phyloP scores from a whole-genome alignment of 2,888 invertebrate genomes.

The Drosophila mimica region DNA sequence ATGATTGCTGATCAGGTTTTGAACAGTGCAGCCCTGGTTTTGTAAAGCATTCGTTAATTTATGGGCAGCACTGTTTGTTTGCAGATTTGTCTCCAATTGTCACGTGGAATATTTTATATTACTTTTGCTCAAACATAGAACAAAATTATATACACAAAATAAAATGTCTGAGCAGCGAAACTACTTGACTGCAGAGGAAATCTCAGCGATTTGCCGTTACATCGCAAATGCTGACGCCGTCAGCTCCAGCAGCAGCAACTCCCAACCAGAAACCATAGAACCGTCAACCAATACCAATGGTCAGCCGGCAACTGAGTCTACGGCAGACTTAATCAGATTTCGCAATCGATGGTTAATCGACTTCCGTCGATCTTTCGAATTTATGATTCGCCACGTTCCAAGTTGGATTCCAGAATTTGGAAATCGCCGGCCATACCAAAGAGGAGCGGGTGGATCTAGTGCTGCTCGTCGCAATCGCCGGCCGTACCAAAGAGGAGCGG shows the following conservation, averaged over 20 bases:
- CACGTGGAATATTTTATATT: not conserved
- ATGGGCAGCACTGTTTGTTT: conserved; percentile 9
- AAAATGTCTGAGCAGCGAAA: conserved; percentile 25
- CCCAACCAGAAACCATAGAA: not conserved
- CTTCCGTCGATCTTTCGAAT: too few relatives aligned
- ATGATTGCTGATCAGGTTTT: not conserved
- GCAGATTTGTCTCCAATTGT: conserved; percentile 1
- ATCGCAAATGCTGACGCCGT: not conserved
- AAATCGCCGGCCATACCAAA: too few relatives aligned
- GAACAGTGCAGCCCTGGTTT: not conserved
- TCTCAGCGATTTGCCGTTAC: not conserved
- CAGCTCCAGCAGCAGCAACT: not conserved
- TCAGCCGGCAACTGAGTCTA: too few relatives aligned
- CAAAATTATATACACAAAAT: not conserved
- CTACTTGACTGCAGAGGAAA: not conserved
- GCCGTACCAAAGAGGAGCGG: too few relatives aligned
- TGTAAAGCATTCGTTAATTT: not conserved
- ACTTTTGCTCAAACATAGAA: not conserved
- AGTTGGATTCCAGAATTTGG: too few relatives aligned
- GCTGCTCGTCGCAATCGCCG: too few relatives aligned
- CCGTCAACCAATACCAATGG: too few relatives aligned
- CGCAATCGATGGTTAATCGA: too few relatives aligned
- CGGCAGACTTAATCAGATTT: too few relatives aligned
- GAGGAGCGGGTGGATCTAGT: too few relatives aligned
- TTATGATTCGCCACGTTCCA: too few relatives aligned